Evolutionary conservation across 2,113 vertebrate genomes (phyloP).

Genomic region (Myanophis thanlyinensis): DNA sequence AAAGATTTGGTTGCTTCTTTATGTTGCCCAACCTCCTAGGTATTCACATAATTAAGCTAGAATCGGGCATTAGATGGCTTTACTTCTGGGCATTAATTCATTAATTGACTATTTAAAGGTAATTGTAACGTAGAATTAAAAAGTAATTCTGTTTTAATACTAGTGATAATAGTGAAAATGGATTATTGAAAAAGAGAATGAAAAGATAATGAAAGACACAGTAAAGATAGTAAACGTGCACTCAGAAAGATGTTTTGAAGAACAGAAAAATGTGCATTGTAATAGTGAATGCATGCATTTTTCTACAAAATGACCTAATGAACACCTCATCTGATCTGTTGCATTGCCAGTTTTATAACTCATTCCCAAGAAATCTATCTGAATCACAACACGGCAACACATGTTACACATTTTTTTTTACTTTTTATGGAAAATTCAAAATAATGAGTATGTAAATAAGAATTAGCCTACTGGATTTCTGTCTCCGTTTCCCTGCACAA

Average conservation of each 20-base stretch:
- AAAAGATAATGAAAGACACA: not conserved
- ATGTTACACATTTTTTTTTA: not conserved
- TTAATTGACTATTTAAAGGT: not conserved
- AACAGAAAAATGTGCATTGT: not conserved
- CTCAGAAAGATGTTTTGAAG: not conserved
- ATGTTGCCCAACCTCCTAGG: not conserved
- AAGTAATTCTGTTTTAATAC: not conserved
- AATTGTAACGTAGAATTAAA: not conserved
- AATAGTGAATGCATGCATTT: not conserved
- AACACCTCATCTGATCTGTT: not conserved
- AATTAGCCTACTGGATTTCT: conserved; percentile 39
- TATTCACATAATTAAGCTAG: not conserved
- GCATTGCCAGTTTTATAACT: not conserved
- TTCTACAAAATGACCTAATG: not conserved
- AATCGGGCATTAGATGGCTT: not conserved
- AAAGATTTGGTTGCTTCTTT: not conserved
- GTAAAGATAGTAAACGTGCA: not conserved
- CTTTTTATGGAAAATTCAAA: conserved; percentile 10
- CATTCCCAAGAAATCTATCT: not conserved
- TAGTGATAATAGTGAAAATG: not conserved
- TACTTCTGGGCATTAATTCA: not conserved
- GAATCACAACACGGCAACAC: not conserved
- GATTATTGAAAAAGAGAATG: not conserved
- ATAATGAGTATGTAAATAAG: conserved; percentile 20
- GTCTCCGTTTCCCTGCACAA: conserved; percentile 11